phyloP scores from a whole-genome alignment of 2,113 vertebrate species.

The Toxostoma redivivum region DNA sequence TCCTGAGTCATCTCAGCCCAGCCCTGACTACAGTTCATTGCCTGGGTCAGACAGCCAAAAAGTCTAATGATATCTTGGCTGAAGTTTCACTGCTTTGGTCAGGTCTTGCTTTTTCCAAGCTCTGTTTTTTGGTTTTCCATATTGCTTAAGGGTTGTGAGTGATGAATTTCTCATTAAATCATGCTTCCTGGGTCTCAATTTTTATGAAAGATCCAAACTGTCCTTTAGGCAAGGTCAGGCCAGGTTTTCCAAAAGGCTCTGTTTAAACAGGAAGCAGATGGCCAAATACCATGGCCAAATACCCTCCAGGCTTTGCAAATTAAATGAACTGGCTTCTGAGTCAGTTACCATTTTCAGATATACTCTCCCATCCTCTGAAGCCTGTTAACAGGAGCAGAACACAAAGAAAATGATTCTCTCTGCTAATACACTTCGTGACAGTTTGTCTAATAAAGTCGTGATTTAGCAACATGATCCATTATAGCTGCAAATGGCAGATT shows the following conservation, averaged over 20 bases:
- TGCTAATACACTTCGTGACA: background rate
- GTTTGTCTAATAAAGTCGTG: background rate
- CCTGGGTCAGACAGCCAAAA: background rate
- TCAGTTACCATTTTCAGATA: background rate
- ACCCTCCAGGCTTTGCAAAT: slow-evolving; percentile 5
- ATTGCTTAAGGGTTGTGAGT: background rate
- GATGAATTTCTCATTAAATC: background rate
- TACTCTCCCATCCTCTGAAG: background rate
- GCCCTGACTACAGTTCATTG: background rate
- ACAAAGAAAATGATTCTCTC: background rate
- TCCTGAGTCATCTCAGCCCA: background rate
- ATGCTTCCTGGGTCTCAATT: background rate
- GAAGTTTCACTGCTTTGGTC: background rate
- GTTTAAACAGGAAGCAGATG: slow-evolving; percentile 39
- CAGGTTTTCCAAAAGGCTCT: slow-evolving; percentile 40
- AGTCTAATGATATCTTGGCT: background rate
- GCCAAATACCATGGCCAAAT: slow-evolving; percentile 15
- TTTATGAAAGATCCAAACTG: background rate
- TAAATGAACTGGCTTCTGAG: background rate
- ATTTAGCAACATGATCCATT: slow-evolving; percentile 1
- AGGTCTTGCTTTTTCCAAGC: background rate
- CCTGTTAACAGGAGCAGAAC: background rate
- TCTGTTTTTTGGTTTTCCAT: background rate
- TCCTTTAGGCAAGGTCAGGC: background rate
- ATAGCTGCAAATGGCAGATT: background rate